Conservation (phyloP, 2,797 vertebrate genomes). For the Kryptopterus vitreolus region DNA sequence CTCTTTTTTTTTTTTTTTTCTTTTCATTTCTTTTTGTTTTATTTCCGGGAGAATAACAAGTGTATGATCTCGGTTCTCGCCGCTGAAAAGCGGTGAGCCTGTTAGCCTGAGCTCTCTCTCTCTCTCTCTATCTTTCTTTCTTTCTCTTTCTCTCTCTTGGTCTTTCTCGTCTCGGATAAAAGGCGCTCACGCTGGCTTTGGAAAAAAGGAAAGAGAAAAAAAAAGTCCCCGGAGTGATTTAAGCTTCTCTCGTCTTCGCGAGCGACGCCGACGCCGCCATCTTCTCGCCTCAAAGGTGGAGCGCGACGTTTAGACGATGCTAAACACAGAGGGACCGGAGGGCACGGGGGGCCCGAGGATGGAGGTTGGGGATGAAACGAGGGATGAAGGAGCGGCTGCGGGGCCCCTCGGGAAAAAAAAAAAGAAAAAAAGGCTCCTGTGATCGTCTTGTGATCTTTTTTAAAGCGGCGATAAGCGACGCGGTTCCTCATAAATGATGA, state of each 20-base stretch:
- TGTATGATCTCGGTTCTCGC: constrained; percentile 63
- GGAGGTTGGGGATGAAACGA: background rate
- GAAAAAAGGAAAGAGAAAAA: constrained; percentile 13
- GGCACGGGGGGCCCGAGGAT: constrained; percentile 5
- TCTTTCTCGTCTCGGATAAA: constrained; percentile 57
- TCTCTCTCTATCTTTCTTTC: constrained; percentile 45
- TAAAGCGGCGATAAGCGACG: background rate
- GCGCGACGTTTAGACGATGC: background rate
- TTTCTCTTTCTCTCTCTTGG: constrained; percentile 48
- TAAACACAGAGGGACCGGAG: constrained; percentile 5
- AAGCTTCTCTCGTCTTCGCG: constrained; percentile 41
- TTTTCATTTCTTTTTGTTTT: constrained; percentile 44
- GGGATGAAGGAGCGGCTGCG: background rate
- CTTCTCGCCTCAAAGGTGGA: constrained; percentile 6
- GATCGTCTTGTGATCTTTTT: background rate
- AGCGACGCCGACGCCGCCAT: constrained; percentile 18
- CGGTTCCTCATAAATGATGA: background rate
- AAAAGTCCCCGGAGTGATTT: constrained; percentile 35
- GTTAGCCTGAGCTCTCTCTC: constrained; percentile 53
- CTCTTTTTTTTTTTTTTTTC: constrained; percentile 6
- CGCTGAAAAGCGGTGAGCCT: constrained; percentile 48
- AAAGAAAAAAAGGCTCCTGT: background rate
- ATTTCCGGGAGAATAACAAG: constrained; percentile 70
- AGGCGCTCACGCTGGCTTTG: constrained; percentile 47
- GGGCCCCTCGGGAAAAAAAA: background rate